Evolutionary conservation across 2,797 vertebrate genomes (phyloP).

Genomic region (Pseudomugil tenellus): DNA sequence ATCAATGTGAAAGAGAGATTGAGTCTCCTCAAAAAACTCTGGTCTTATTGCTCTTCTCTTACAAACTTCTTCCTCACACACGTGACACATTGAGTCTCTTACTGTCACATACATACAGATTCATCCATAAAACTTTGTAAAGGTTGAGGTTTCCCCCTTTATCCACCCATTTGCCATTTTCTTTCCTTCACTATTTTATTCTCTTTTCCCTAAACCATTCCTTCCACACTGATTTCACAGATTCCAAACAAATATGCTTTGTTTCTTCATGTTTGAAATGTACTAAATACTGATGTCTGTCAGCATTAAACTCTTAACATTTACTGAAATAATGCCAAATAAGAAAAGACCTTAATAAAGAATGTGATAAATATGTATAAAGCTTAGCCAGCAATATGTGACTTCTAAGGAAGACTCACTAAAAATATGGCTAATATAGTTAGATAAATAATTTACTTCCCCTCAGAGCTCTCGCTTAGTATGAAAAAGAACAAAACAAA

Average conservation of each 20-base stretch:
- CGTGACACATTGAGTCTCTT: constrained; percentile 48
- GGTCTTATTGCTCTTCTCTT: constrained; percentile 56
- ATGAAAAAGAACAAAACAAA: no score
- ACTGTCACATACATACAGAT: constrained; percentile 19
- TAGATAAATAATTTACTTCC: no score
- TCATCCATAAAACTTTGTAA: constrained; percentile 26
- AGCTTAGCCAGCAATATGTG: neutral
- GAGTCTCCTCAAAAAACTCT: constrained; percentile 64
- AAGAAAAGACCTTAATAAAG: neutral
- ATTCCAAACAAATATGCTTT: neutral
- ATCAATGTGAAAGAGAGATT: constrained; percentile 67
- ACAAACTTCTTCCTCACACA: constrained; percentile 47
- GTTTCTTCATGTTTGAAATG: constrained; percentile 7
- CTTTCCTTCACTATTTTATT: constrained; percentile 6
- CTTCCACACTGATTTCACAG: neutral
- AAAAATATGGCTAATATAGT: no score
- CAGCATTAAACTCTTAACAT: constrained; percentile 1
- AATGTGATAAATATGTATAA: neutral
- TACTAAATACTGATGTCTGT: constrained; percentile 2
- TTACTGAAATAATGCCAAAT: neutral
- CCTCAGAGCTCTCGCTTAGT: no score
- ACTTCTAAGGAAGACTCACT: neutral
- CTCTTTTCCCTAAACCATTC: constrained; percentile 21
- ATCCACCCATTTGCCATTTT: constrained; percentile 34
- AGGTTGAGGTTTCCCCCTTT: constrained; percentile 28